phyloP scores from a whole-genome alignment of 2,888 invertebrate species.

The Chrysotoxum bicinctum region DNA sequence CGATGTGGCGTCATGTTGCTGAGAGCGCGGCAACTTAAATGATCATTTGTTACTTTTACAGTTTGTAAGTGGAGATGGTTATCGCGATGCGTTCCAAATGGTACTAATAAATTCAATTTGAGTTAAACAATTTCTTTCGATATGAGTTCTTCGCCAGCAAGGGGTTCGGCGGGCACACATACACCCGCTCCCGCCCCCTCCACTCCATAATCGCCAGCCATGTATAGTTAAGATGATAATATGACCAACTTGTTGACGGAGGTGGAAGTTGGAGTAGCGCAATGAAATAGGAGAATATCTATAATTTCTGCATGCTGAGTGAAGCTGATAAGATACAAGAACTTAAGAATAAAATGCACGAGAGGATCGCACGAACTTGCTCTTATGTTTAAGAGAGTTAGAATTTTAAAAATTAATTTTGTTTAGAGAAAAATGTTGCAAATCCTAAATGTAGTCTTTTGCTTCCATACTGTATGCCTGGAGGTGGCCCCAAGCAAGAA shows the following conservation, averaged over 20 bases:
- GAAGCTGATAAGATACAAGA: conserved; percentile 60
- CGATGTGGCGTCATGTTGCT: conserved; percentile 70
- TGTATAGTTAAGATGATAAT: not conserved
- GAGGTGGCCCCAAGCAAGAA: too few relatives aligned
- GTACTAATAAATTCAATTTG: conserved; percentile 72
- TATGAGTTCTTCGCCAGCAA: not conserved
- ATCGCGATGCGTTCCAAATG: conserved; percentile 69
- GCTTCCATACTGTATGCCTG: too few relatives aligned
- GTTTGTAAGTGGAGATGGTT: conserved; percentile 67
- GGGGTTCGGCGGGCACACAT: not conserved
- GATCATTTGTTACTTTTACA: conserved; percentile 68
- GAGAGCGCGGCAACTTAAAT: conserved; percentile 51
- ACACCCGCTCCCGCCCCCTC: not conserved
- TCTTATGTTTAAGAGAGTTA: too few relatives aligned
- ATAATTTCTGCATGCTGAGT: conserved; percentile 29
- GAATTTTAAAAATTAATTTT: too few relatives aligned
- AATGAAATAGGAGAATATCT: not conserved
- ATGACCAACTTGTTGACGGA: conserved; percentile 13
- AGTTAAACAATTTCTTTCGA: conserved; percentile 53
- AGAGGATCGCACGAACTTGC: too few relatives aligned
- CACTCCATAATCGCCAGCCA: conserved; percentile 1
- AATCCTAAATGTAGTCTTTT: too few relatives aligned
- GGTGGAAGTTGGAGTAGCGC: not conserved
- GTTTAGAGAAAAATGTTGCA: too few relatives aligned
- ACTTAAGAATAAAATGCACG: too few relatives aligned